A percentile compares a stretch with the other conserved stretches of the same genome.
These are phyloP conservation scores for Spinus pinus DNA, from an alignment of 2,797 vertebrate genomes.

Conservation along the genomic window DNA sequence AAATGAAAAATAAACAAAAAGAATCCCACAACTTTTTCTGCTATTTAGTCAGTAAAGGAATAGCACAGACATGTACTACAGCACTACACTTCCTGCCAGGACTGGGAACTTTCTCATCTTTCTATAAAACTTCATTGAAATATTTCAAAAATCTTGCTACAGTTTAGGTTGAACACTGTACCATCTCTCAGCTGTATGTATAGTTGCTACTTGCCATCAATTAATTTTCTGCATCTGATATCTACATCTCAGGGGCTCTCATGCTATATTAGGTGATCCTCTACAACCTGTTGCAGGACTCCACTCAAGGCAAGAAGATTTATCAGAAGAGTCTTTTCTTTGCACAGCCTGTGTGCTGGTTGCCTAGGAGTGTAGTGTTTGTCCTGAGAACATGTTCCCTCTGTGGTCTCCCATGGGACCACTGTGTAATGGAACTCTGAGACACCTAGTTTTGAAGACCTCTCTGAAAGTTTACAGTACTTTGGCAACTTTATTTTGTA, in stretches of 20 bases:
- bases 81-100: neutral
- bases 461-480: neutral
- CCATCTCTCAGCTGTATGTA: neutral
- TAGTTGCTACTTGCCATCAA: neutral
- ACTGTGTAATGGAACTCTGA: fast-evolving
- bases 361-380: neutral
- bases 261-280: neutral
- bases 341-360: neutral
- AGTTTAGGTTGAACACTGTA: neutral
- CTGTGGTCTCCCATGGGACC: neutral
- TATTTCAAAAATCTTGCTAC: neutral
- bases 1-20: neutral
- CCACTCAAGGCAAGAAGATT: neutral
- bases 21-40: neutral
- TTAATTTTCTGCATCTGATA: neutral
- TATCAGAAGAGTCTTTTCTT: neutral
- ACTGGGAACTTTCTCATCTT: neutral
- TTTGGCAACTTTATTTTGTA: neutral
- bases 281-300: neutral
- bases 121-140: neutral
- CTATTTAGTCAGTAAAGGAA: neutral
- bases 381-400: neutral
- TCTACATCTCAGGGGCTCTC: neutral
- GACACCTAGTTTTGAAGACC: neutral
- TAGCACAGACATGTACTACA: neutral